phyloP scores from a whole-genome alignment of 2,797 vertebrate species.

The Eidolon dupreanum region DNA sequence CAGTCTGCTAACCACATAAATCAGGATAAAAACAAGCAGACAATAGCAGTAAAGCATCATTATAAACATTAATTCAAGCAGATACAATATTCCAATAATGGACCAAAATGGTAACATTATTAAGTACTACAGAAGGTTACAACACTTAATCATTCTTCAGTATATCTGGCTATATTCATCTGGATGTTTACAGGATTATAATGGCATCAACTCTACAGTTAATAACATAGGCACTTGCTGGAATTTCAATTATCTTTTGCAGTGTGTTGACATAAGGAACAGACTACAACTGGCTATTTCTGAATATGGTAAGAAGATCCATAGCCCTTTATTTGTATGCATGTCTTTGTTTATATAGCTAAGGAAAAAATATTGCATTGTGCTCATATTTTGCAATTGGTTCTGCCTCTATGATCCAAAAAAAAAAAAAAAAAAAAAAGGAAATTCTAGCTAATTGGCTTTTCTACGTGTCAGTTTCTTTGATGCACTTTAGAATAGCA shows the following conservation, averaged over 20 bases:
- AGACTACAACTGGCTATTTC: conserved; percentile 14
- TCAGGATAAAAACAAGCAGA: conserved; percentile 73
- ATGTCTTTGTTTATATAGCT: conserved; percentile 64
- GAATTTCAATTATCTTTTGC: conserved; percentile 75
- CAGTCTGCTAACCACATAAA: conserved; percentile 61
- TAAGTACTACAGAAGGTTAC: conserved; percentile 48
- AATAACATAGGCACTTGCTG: conserved; percentile 60
- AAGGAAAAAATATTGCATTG: conserved; percentile 57
- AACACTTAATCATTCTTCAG: conserved; percentile 69
- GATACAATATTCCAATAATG: conserved; percentile 70
- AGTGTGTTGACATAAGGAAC: conserved; percentile 53
- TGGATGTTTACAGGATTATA: conserved; percentile 72
- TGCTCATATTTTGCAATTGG: conserved; percentile 55
- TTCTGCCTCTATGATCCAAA: conserved; percentile 26
- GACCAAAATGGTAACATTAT: conserved; percentile 68
- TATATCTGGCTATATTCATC: conserved; percentile 29
- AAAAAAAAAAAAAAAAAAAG: background rate
- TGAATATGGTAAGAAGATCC: background rate
- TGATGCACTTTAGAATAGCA: conserved; percentile 35
- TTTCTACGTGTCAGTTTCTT: conserved; percentile 31
- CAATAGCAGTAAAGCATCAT: conserved; percentile 54
- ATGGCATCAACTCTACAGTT: conserved; percentile 55
- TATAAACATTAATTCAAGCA: conserved; percentile 72
- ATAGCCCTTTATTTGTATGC: conserved; percentile 49
- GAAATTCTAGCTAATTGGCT: conserved; percentile 49